These are phyloP conservation scores for Sebastes flavidus DNA, from an alignment of 2,797 vertebrate species.

Conservation along the genomic window DNA sequence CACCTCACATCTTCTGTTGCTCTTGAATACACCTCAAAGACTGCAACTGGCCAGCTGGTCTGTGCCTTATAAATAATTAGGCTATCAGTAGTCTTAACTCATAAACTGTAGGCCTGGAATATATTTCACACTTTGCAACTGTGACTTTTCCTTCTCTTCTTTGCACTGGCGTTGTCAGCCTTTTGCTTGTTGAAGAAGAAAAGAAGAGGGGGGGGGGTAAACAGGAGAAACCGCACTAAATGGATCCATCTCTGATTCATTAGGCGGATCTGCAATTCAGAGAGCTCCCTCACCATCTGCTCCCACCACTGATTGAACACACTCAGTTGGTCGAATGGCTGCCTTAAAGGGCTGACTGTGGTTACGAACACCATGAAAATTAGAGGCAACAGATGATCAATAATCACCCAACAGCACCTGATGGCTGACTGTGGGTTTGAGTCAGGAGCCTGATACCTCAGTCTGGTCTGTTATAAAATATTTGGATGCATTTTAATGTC, in stretches of 20 bases:
- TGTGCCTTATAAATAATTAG: not conserved
- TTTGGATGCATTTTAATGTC: not conserved
- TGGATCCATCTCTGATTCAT: conserved; percentile 20
- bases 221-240: not conserved
- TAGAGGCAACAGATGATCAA: not conserved
- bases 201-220: not conserved
- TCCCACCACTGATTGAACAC: not conserved
- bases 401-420: not conserved
- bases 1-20: not conserved
- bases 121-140: not conserved
- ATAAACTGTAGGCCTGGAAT: not conserved
- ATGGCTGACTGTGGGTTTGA: not conserved
- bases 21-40: conserved; percentile 11
- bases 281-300: not conserved
- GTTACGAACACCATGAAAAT: not conserved
- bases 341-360: not conserved
- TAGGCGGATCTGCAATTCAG: not conserved
- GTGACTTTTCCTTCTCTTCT: not conserved
- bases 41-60: not conserved
- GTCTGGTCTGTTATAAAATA: not conserved
- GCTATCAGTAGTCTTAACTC: not conserved
- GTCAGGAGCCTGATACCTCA: not conserved
- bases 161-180: not conserved
- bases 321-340: not conserved
- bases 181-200: not conserved